phyloP scores from a whole-genome alignment of 53 echinoderm and acorn worm genomes.

The Arbacia lixula region DNA sequence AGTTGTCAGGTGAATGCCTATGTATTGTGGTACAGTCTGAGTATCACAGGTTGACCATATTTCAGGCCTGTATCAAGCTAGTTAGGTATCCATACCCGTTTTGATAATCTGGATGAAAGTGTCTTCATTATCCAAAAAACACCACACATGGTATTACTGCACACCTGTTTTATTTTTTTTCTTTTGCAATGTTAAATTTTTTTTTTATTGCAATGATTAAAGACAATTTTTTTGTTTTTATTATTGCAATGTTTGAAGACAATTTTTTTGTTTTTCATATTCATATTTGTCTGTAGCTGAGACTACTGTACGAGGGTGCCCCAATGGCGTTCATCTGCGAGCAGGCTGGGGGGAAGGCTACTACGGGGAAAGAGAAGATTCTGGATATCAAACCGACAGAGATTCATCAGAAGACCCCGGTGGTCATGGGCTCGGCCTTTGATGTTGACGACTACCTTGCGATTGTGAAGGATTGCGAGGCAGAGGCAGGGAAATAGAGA shows the following conservation, averaged over 20 bases:
- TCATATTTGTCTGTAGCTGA: slow-evolving; percentile 61
- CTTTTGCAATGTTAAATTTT: no score
- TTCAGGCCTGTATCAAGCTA: no score
- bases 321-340: slow-evolving; percentile 94
- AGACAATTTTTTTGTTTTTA: background rate
- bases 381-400: slow-evolving; percentile 75
- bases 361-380: slow-evolving; percentile 79
- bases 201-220: no score
- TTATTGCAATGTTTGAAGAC: background rate
- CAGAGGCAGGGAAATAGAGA: background rate
- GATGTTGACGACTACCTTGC: slow-evolving; percentile 94
- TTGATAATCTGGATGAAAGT: no score
- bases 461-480: slow-evolving; percentile 47
- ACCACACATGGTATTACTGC: no score
- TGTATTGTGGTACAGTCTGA: no score
- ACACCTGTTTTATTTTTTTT: no score
- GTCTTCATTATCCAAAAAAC: no score
- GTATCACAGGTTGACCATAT: no score
- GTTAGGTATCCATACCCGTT: no score
- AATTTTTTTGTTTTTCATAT: background rate
- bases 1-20: no score
- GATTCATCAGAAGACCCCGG: slow-evolving; percentile 87
- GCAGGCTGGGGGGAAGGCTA: slow-evolving; percentile 93
- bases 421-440: slow-evolving; percentile 85
- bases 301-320: slow-evolving; percentile 91